Base-by-base conservation (phyloP, 2,113 vertebrate genomes). In the Zootoca vivipara region DNA sequence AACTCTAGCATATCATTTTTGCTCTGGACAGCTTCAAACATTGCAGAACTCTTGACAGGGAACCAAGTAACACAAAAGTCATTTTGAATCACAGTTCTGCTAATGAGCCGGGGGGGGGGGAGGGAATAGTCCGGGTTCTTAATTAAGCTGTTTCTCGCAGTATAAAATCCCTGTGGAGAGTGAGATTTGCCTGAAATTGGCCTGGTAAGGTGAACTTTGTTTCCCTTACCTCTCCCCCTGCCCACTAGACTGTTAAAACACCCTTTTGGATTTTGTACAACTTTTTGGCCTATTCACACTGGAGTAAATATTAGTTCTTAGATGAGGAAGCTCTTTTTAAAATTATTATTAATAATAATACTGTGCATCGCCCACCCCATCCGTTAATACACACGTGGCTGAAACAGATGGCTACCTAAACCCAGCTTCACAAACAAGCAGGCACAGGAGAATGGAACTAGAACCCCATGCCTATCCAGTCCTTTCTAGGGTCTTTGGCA, bases 231-330 rank as follows among this genome's bases (percentile, higher is more conserved):
- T 87, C 58, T 18, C 13, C 70, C 52, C 85, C 33, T 70, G 40
- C 90, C 83, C 88, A 85, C 78, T 89, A 90, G 95, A 85, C 82
- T 82, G 70, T 78, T 92, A 64, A 92, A 73, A 85, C 89, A 70
- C 85, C 90, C 73, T 75, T 89, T 85, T 92, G 82, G 92, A 86
- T 93, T 89, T 78, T 91, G 90, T 89, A 87, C 90, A 80, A 22
- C 78, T 42, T 82, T 67, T 10, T 0, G 3, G 38, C 7, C 77
- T 89, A 78, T 64, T 3, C 40, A n/a, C 83, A 35, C 78, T 87
- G 74, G 87, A 82, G 83, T 86, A 58, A 0, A 81, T 73, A 72
- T n/a, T 89, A 72, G 83, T 69, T 93, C 92, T 90, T 73, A 91
- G 86, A 70, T 88, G 81, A 0, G 3, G 91, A 90, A 88, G 46